phyloP scores from a whole-genome alignment of 2,113 vertebrate genomes.

The Felis catus region F.catus_Fca126_mat1.0 CM031413.1:73115001-73115500 shows the following conservation, averaged over 20 bases:
- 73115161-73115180: not conserved
- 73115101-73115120: not conserved
- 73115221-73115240: not conserved
- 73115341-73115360: not conserved
- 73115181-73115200: not conserved
- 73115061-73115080: not conserved
- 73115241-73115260: not conserved
- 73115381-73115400: not conserved
- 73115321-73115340: not conserved
- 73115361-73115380: not conserved
- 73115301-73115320: not conserved
- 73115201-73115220: not conserved
- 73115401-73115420: not conserved
- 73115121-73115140: not conserved
- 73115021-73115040: not conserved
- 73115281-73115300: not conserved
- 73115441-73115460: not conserved
- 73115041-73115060: not conserved
- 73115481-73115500: not conserved
- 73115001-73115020: not conserved
- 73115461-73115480: not conserved
- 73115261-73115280: not conserved
- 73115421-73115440: not conserved
- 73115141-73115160: not conserved
- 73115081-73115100: not conserved